Percentiles rank a stretch among this genome's conserved stretches.
phyloP scores from a whole-genome alignment of 2,888 invertebrate genomes.

The Anthoptus insignis region DNA sequence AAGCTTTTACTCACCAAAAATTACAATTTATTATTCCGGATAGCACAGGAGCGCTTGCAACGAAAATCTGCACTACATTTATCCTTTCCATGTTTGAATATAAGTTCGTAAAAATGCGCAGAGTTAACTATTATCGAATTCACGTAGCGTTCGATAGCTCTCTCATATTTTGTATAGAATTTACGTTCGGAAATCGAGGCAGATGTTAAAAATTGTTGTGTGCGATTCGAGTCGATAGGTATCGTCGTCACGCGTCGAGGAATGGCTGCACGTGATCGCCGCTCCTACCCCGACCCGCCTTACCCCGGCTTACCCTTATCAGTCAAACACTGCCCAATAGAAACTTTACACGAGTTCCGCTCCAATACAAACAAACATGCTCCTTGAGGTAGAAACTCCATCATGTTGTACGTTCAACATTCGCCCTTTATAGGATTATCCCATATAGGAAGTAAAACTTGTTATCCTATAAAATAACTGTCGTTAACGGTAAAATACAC shows the following conservation, averaged over 20 bases:
- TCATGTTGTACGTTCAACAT: constrained; percentile 1
- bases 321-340: constrained; percentile 44
- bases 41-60: constrained; percentile 11
- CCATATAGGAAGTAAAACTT: no score
- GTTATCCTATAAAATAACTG: no score
- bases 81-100: constrained; percentile 21
- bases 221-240: constrained; percentile 49
- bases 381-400: constrained; percentile 6
- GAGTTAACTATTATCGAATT: constrained; percentile 35
- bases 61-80: constrained; percentile 19
- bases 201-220: constrained; percentile 52
- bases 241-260: constrained; percentile 49
- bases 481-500: no score
- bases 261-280: constrained; percentile 47
- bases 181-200: constrained; percentile 47
- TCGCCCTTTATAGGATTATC: no score
- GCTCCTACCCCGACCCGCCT: constrained; percentile 18
- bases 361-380: constrained; percentile 23
- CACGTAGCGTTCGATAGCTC: constrained; percentile 26
- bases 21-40: constrained; percentile 19
- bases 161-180: constrained; percentile 40
- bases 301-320: constrained; percentile 43
- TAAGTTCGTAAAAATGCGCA: constrained; percentile 23
- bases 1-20: constrained; percentile 14
- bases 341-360: constrained; percentile 33